These are phyloP conservation scores for Hylaeus anthracinus DNA, from an alignment of 1,140 invertebrate species.

Conservation along the genomic window DNA sequence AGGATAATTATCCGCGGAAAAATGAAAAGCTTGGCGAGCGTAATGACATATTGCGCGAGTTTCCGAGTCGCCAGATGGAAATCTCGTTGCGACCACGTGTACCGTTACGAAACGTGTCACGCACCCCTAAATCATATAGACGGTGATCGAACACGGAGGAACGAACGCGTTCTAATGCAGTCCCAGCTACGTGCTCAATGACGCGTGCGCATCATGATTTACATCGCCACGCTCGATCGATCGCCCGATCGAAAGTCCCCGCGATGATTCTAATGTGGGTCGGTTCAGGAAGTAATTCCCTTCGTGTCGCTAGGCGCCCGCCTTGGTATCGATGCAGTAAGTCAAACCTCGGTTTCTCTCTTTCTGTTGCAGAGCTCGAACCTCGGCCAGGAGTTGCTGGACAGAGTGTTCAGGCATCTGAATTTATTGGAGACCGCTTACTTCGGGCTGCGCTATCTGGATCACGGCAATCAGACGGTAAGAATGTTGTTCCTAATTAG, in stretches of 20 bases:
- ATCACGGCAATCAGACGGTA: slow-evolving; percentile 94
- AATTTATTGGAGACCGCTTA: slow-evolving; percentile 96
- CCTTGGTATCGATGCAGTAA: slow-evolving; percentile 9
- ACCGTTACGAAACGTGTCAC: slow-evolving; percentile 44
- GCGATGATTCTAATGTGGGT: slow-evolving; percentile 9
- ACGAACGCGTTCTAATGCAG: slow-evolving; percentile 23
- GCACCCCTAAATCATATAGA: slow-evolving; percentile 14
- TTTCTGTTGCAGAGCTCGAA: slow-evolving; percentile 88
- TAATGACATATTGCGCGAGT: slow-evolving; percentile 23
- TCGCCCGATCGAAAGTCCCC: slow-evolving; percentile 4
- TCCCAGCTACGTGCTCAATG: slow-evolving; percentile 43
- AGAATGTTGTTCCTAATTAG: slow-evolving; percentile 67
- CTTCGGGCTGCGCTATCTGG: slow-evolving; percentile 94
- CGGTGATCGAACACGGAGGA: background rate
- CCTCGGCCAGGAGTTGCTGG: slow-evolving; percentile 91
- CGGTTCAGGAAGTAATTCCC: slow-evolving; percentile 37
- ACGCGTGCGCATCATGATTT: slow-evolving; percentile 50
- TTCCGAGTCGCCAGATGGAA: background rate
- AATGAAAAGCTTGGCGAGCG: background rate
- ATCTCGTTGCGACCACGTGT: slow-evolving; percentile 1
- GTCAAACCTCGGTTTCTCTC: slow-evolving; percentile 66
- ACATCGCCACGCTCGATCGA: slow-evolving; percentile 49
- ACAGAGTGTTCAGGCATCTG: slow-evolving; percentile 93
- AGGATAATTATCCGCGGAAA: slow-evolving; percentile 27
- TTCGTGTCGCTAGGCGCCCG: background rate